phyloP scores from a whole-genome alignment of 2,797 vertebrate genomes.

The Macrochelys suwanniensis region DNA sequence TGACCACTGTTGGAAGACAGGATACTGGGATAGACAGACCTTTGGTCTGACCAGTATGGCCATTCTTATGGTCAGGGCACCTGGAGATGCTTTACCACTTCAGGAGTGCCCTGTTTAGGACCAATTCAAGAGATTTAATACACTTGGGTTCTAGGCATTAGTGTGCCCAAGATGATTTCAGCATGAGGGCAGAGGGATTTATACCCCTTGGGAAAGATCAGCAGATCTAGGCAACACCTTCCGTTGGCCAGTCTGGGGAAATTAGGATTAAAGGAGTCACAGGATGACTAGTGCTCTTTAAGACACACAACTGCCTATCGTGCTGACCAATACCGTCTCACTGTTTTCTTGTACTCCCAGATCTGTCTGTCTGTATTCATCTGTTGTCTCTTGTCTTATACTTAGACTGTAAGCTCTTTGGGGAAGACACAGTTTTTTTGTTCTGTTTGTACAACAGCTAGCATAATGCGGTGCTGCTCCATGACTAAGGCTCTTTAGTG shows the following conservation, averaged over 20 bases:
- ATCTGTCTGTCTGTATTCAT: too few relatives aligned
- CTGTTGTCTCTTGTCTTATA: neutral
- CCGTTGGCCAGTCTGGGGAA: neutral
- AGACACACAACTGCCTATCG: neutral
- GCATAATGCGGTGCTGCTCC: too few relatives aligned
- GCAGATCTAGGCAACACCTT: neutral
- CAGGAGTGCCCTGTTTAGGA: neutral
- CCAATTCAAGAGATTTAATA: neutral
- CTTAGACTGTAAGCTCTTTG: neutral
- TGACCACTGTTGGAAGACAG: too few relatives aligned
- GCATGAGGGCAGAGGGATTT: neutral
- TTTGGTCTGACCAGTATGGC: too few relatives aligned
- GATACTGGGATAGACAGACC: too few relatives aligned
- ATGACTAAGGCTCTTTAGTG: neutral
- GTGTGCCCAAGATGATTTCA: neutral
- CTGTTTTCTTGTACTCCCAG: too few relatives aligned
- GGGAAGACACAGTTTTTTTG: neutral
- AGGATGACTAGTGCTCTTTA: neutral
- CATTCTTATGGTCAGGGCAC: neutral
- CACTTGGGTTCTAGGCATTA: neutral
- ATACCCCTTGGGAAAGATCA: neutral
- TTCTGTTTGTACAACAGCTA: neutral
- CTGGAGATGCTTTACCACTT: neutral
- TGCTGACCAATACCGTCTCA: too few relatives aligned
- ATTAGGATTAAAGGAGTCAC: conserved; percentile 3